phyloP scores from a whole-genome alignment of 2,888 invertebrate species.

The Argyresthia goedartella region DNA sequence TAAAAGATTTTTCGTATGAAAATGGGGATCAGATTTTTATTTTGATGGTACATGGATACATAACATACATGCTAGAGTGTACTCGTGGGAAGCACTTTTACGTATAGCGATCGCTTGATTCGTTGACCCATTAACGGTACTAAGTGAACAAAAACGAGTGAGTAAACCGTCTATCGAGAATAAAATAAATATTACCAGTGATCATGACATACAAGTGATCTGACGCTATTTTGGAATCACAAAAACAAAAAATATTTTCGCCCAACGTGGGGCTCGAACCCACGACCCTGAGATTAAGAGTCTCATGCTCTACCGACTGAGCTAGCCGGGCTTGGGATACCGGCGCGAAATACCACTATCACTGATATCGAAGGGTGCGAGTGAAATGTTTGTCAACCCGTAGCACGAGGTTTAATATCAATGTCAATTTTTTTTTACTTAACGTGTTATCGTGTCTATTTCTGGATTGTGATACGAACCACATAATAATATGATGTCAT shows the following conservation, averaged over 20 bases:
- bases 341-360: background rate
- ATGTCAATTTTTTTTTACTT: background rate
- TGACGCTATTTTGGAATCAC: background rate
- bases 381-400: too few relatives aligned
- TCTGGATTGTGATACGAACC: background rate
- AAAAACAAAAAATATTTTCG: slow-evolving; percentile 31
- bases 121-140: slow-evolving; percentile 49
- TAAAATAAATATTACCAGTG: slow-evolving; percentile 7
- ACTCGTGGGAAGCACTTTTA: slow-evolving; percentile 48
- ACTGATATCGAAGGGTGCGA: background rate
- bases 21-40: too few relatives aligned
- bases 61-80: too few relatives aligned
- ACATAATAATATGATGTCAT: too few relatives aligned
- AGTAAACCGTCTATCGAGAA: slow-evolving; percentile 28
- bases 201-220: background rate
- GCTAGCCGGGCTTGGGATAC: slow-evolving; percentile 58
- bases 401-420: too few relatives aligned
- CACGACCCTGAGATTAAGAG: slow-evolving; percentile 77
- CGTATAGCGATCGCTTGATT: slow-evolving; percentile 40
- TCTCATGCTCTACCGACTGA: slow-evolving; percentile 74
- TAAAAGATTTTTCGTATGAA: too few relatives aligned
- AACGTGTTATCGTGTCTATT: background rate
- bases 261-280: slow-evolving; percentile 76
- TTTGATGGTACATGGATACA: too few relatives aligned
- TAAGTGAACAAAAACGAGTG: slow-evolving; percentile 24